Base-by-base conservation (phyloP, 2,797 vertebrate species). In the Corythornis leucogaster region DNA sequence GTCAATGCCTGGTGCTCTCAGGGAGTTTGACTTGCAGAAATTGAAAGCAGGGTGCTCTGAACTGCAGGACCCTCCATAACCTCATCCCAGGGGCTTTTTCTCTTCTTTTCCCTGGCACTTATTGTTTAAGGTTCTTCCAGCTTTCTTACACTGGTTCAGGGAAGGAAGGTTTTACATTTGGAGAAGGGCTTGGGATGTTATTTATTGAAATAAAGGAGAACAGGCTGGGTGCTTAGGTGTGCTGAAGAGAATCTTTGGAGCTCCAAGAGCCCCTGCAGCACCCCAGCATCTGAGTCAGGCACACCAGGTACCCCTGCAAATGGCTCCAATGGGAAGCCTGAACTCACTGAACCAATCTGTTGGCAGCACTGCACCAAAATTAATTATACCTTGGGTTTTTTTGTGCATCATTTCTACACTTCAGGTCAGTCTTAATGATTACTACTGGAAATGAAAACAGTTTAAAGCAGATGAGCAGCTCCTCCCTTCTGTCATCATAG, bases 21-120 rank as follows among this genome's bases (percentile, higher is more conserved):
- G 57, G 64, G 85, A 76, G 62, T 94, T 77, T 86, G 87, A 88
- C 63, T 95, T 93, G 33, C 7, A 43, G 84, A 89, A 67, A 7
- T 46, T 46, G 45, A 82, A 95, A 78, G 46, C 46, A 70, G 53
- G 26, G 77, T 69, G 48, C 54, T 85, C 66, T 82, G 42, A 85
- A 30, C 75, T 87, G 57, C 78, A 54, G 84, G 84, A 30, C 77
- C 57, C 92, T 77, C 8, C 90, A 77, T 70, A 80, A 70, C 48
- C 40, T 61, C 66, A 63, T 77, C 25, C 33, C 53, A 50, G 35
- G 5, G 57, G 30, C 67, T 70, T 25, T 59, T 31, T 86, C 66
- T 31, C 33, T 92, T 80, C 18, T 43, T 25, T 90, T 77, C 53
- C 15, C 9, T 85, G 48, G 5, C 26, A 46, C 2, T 89, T 38